A percentile compares a stretch with the other conserved stretches of the same genome.
phyloP scores from a whole-genome alignment of 2,113 vertebrate genomes.

The Variabilichromis moorii region DNA sequence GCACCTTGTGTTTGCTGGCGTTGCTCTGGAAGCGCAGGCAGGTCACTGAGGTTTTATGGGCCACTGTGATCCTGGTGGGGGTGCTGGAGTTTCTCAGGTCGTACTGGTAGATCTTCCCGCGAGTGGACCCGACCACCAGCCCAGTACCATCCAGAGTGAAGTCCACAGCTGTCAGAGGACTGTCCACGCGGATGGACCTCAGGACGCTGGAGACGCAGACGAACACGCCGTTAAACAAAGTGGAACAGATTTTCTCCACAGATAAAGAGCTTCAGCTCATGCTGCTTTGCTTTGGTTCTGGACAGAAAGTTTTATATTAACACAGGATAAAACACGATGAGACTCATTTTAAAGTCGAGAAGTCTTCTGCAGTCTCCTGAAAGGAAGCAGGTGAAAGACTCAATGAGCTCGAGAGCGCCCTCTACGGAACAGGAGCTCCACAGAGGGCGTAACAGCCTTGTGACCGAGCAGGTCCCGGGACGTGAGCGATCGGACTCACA shows the following conservation, averaged over 20 bases:
- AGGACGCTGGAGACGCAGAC: constrained; percentile 61
- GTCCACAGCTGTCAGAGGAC: constrained; percentile 88
- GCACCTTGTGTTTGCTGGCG: constrained; percentile 76
- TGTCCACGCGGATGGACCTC: constrained; percentile 80
- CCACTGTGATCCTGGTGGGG: constrained; percentile 78
- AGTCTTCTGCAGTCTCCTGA: background rate
- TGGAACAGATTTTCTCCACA: background rate
- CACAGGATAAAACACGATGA: background rate
- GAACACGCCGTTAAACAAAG: background rate
- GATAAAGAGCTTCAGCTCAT: background rate
- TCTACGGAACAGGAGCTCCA: background rate
- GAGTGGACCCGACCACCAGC: constrained; percentile 86
- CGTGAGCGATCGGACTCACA: constrained; percentile 67
- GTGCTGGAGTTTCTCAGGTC: constrained; percentile 88
- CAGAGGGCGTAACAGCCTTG: background rate
- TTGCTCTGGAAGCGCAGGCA: constrained; percentile 85
- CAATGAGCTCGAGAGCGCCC: background rate
- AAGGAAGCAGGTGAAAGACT: background rate
- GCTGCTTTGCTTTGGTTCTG: background rate
- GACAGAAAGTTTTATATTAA: background rate
- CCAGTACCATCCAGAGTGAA: constrained; percentile 89
- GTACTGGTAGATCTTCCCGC: constrained; percentile 89
- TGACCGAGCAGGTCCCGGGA: background rate
- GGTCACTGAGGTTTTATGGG: constrained; percentile 93
- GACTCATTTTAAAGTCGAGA: background rate